Conservation (phyloP, 1,140 invertebrate species). For the Plectrocnemia conspersa region DNA sequence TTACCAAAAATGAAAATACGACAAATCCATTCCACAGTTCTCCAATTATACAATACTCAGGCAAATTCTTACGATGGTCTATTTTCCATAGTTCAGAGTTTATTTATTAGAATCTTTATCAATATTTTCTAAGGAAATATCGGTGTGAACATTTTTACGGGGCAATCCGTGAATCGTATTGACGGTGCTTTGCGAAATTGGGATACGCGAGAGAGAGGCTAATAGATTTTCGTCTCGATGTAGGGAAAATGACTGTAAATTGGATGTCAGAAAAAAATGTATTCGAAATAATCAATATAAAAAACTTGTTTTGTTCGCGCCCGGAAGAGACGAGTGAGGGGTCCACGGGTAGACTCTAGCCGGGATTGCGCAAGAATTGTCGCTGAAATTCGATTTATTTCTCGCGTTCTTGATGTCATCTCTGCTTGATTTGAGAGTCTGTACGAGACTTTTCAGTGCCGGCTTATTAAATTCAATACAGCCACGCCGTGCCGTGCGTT, state of each 20-base stretch:
- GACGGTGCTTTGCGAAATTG: background rate
- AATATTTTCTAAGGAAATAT: too few relatives aligned
- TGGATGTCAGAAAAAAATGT: constrained; percentile 10
- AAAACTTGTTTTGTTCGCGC: constrained; percentile 8
- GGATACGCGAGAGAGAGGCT: constrained; percentile 2
- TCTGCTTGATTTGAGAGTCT: constrained; percentile 4
- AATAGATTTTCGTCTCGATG: constrained; percentile 6
- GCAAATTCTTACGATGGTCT: too few relatives aligned
- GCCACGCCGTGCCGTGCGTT: background rate
- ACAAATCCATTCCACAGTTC: too few relatives aligned
- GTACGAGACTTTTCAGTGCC: background rate
- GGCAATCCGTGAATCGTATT: too few relatives aligned
- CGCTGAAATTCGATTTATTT: constrained; percentile 11
- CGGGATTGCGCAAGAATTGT: constrained; percentile 9
- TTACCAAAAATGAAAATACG: too few relatives aligned
- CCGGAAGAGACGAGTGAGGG: background rate
- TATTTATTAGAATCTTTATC: too few relatives aligned
- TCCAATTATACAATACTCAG: too few relatives aligned
- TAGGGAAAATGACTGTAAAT: constrained; percentile 11
- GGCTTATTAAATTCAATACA: constrained; percentile 9
- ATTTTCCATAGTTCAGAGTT: too few relatives aligned
- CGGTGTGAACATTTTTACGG: too few relatives aligned
- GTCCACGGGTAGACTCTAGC: background rate
- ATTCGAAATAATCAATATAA: constrained; percentile 8
- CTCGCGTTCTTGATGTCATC: constrained; percentile 9